Conservation (phyloP, 2,888 invertebrate genomes). For the Tachystola acroxantha region DNA sequence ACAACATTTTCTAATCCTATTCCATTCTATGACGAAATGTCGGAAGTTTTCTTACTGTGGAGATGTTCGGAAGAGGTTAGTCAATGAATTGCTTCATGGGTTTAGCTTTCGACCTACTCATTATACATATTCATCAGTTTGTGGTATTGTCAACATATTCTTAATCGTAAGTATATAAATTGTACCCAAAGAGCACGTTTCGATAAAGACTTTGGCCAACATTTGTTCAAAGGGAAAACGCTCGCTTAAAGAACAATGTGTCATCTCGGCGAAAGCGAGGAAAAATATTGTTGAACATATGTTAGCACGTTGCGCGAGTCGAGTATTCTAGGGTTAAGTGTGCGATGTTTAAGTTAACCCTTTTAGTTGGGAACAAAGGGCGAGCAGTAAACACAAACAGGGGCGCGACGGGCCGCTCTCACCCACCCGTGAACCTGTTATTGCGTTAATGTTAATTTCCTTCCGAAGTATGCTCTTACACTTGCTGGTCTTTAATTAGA, state of each 20-base stretch:
- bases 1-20: too few species aligned
- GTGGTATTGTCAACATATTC: too few species aligned
- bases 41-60: too few species aligned
- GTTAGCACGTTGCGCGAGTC: constrained; percentile 29
- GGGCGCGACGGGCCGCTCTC: constrained; percentile 14
- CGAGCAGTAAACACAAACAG: constrained; percentile 37
- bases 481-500: constrained; percentile 16
- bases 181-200: too few species aligned
- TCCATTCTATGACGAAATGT: too few species aligned
- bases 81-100: too few species aligned
- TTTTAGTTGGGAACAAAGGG: constrained; percentile 57
- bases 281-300: constrained; percentile 39
- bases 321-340: constrained; percentile 41
- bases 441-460: constrained; percentile 46
- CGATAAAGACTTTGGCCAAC: not conserved
- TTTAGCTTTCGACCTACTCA: too few species aligned
- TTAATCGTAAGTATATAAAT: too few species aligned
- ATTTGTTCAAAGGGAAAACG: not conserved
- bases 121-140: too few species aligned
- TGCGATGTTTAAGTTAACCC: constrained; percentile 53
- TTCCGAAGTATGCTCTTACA: constrained; percentile 41
- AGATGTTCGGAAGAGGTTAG: too few species aligned
- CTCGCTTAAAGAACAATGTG: not conserved
- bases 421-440: constrained; percentile 26
- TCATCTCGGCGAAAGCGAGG: constrained; percentile 14